Evolutionary conservation across 2,888 invertebrate genomes (phyloP).

Genomic region (Lycaena phlaeas): DNA sequence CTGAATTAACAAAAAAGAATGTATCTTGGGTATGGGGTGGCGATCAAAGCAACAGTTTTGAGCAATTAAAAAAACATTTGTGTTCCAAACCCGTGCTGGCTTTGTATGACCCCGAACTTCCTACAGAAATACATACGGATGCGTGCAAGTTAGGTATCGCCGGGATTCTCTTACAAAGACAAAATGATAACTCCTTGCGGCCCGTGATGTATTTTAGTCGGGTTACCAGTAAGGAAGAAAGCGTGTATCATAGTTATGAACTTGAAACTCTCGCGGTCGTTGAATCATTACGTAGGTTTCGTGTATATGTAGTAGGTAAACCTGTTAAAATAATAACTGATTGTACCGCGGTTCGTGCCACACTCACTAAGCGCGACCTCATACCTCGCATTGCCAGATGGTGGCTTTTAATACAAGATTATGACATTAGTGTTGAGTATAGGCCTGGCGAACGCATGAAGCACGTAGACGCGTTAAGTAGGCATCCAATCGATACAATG

Average conservation of each 20-base stretch:
- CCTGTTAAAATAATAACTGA: conserved; percentile 21
- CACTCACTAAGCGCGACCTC: too few species aligned
- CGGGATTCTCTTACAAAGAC: too few species aligned
- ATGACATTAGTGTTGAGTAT: too few species aligned
- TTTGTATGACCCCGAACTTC: conserved; percentile 21
- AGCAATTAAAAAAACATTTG: conserved; percentile 18
- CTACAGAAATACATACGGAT: conserved; percentile 27
- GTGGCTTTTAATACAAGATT: too few species aligned
- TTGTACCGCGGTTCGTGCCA: conserved; percentile 29
- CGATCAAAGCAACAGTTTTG: conserved; percentile 15
- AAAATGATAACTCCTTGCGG: too few species aligned
- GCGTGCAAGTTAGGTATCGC: conserved; percentile 25
- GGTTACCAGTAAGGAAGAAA: conserved; percentile 24
- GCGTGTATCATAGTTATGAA: conserved; percentile 32
- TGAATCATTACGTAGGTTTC: conserved; percentile 23
- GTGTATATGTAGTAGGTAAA: conserved; percentile 22
- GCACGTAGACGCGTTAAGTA: conserved; percentile 32
- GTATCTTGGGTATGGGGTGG: conserved; percentile 17
- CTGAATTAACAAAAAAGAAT: conserved; percentile 23
- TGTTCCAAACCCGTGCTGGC: conserved; percentile 23
- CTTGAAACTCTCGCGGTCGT: conserved; percentile 31
- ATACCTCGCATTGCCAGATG: too few species aligned
- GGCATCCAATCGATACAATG: conserved; percentile 20
- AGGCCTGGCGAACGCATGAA: conserved; percentile 26
- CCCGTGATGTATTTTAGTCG: too few species aligned